A percentile compares a stretch with the other conserved stretches of the same genome.
Conservation (phyloP, 2,797 vertebrate genomes). For the Hybognathus amarus region DNA sequence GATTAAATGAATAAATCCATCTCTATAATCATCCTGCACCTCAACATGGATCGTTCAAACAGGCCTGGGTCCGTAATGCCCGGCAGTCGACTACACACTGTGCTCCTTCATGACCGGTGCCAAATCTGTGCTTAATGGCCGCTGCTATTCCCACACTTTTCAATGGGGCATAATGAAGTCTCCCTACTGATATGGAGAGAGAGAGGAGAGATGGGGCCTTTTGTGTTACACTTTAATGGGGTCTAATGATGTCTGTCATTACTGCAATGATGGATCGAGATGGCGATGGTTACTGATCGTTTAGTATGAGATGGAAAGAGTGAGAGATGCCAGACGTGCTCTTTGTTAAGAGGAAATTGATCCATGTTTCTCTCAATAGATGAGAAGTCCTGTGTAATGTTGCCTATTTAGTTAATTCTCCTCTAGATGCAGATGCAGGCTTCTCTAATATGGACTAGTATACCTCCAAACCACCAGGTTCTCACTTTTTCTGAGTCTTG, state of each 20-base stretch:
- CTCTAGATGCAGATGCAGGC: neutral
- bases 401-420: neutral
- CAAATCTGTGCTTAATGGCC: constrained; percentile 73
- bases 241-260: constrained; percentile 53
- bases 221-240: constrained; percentile 18
- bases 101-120: constrained; percentile 61
- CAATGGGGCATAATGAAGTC: constrained; percentile 65
- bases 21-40: constrained; percentile 44
- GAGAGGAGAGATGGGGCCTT: constrained; percentile 38
- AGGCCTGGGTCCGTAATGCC: constrained; percentile 50
- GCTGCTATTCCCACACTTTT: constrained; percentile 54
- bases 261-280: constrained; percentile 34
- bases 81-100: constrained; percentile 54
- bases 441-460: neutral
- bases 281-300: constrained; percentile 31
- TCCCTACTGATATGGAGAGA: constrained; percentile 57
- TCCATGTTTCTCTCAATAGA: neutral
- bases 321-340: constrained; percentile 2
- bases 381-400: neutral
- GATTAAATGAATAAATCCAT: constrained; percentile 64
- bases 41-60: constrained; percentile 57
- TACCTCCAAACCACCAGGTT: neutral
- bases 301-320: constrained; percentile 3
- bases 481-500: neutral
- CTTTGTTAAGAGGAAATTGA: neutral